Evolutionary conservation across 2,888 invertebrate species (phyloP).

Genomic region (Laothoe populi): DNA sequence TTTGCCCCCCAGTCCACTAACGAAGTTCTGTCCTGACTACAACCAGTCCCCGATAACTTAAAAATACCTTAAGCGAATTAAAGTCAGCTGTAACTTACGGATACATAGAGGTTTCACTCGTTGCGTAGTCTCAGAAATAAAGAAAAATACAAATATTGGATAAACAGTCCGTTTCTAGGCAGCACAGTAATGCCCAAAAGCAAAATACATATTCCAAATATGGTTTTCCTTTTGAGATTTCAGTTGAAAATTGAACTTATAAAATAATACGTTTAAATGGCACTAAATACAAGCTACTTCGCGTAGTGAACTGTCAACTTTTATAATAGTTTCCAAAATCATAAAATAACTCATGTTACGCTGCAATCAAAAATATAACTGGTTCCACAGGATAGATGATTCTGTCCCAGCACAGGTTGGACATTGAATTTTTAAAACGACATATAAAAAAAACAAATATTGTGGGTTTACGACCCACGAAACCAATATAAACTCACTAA

Average conservation of each 20-base stretch:
- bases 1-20: not conserved
- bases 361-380: too few relatives aligned
- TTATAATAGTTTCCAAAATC: not conserved
- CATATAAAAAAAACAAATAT: too few relatives aligned
- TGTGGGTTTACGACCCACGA: too few relatives aligned
- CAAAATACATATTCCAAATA: too few relatives aligned
- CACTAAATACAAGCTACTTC: not conserved
- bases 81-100: not conserved
- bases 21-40: not conserved
- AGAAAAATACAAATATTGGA: not conserved
- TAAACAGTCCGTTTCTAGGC: too few relatives aligned
- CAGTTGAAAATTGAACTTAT: not conserved
- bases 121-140: not conserved
- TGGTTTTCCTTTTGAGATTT: not conserved
- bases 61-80: not conserved
- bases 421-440: too few relatives aligned
- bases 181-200: too few relatives aligned
- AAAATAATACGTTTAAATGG: conserved; percentile 4
- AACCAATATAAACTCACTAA: too few relatives aligned
- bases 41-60: not conserved
- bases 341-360: not conserved
- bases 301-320: not conserved
- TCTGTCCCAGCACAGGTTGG: too few relatives aligned
- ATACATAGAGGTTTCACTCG: not conserved
- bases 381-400: too few relatives aligned